Evolutionary conservation across 2,113 vertebrate genomes (phyloP).

Genomic region (Hemiscyllium ocellatum): DNA sequence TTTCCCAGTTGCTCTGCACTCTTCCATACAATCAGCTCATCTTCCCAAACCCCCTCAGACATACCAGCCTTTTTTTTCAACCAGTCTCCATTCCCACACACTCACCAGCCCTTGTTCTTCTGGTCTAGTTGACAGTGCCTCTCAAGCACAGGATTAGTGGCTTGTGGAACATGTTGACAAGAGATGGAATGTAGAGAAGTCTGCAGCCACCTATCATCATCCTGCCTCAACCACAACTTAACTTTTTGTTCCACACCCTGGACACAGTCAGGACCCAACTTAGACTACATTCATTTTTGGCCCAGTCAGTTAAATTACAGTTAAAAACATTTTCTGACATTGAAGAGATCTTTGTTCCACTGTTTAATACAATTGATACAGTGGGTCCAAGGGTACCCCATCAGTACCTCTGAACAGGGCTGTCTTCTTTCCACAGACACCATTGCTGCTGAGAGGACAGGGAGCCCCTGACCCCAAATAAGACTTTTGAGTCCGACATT

Average conservation of each 20-base stretch:
- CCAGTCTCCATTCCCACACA: no score
- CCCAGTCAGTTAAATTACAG: neutral
- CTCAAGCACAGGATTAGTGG: neutral
- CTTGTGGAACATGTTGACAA: neutral
- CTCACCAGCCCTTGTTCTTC: no score
- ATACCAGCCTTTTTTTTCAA: no score
- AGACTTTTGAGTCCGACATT: neutral
- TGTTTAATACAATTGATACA: neutral
- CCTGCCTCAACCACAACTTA: neutral
- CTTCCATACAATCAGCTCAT: neutral
- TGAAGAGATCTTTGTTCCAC: no score
- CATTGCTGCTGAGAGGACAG: neutral
- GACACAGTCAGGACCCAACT: neutral
- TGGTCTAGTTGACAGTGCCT: neutral
- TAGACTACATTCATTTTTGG: no score
- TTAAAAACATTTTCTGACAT: neutral
- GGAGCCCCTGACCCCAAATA: neutral
- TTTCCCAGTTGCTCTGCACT: neutral
- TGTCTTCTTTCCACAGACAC: neutral
- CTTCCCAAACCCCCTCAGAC: no score
- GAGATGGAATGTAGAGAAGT: no score
- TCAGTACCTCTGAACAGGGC: neutral
- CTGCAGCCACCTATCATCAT: neutral
- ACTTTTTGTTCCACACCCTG: neutral
- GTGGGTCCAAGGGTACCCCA: neutral